Evolutionary conservation across 2,113 vertebrate species (phyloP).

Genomic region (Pluvianellus socialis): DNA sequence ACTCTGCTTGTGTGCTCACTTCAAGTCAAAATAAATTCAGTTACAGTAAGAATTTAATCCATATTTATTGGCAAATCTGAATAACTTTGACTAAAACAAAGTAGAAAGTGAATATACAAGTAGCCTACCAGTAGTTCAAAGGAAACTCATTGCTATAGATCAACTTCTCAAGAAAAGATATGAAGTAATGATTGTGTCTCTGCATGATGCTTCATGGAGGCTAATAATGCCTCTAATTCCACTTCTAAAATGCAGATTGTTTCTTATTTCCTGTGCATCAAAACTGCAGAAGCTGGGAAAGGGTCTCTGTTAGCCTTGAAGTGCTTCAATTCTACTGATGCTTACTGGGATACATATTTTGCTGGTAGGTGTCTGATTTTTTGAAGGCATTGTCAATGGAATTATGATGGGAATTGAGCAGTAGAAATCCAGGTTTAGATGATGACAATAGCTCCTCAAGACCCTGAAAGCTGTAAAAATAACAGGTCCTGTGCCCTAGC

Average conservation of each 20-base stretch:
- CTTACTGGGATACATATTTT: neutral
- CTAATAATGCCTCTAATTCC: neutral
- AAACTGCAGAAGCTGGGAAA: neutral
- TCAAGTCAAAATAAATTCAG: neutral
- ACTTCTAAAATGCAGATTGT: neutral
- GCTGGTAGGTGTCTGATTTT: neutral
- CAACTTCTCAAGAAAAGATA: neutral
- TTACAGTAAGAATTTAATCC: neutral
- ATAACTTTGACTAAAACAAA: neutral
- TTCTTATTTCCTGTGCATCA: neutral
- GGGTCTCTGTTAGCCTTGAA: neutral
- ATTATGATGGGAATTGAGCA: slow-evolving; percentile 13
- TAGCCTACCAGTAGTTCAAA: neutral
- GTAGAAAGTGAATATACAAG: neutral
- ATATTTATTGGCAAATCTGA: neutral
- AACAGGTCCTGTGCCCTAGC: neutral
- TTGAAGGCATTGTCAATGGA: neutral
- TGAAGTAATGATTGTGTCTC: neutral
- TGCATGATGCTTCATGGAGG: neutral
- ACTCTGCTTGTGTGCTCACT: neutral
- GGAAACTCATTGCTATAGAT: neutral
- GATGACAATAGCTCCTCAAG: neutral
- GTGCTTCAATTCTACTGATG: neutral
- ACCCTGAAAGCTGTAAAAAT: neutral
- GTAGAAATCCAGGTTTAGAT: slow-evolving; percentile 27